A percentile compares a stretch with the other conserved stretches of the same genome.
Evolutionary conservation across 1,140 invertebrate genomes (phyloP).

Genomic region (Plodia interpunctella): DNA sequence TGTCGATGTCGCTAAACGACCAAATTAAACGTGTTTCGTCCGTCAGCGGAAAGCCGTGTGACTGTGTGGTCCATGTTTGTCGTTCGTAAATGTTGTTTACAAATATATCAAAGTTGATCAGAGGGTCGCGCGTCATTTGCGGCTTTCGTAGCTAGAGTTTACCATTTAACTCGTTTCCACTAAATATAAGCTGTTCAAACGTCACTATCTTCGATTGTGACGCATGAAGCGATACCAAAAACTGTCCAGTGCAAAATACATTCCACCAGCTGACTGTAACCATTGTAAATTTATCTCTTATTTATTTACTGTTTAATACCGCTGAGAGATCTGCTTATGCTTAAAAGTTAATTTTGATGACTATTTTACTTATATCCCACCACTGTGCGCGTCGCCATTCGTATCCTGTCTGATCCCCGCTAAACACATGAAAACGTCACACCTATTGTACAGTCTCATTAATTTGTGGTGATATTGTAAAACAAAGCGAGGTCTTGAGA

Average conservation of each 20-base stretch:
- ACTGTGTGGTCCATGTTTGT: conserved; percentile 44
- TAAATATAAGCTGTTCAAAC: conserved; percentile 49
- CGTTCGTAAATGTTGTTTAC: conserved; percentile 52
- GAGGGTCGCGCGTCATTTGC: conserved; percentile 27
- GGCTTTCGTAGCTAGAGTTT: conserved; percentile 17
- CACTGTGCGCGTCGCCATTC: no score
- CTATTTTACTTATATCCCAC: no score
- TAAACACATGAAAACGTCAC: background rate
- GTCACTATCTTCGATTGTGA: conserved; percentile 49
- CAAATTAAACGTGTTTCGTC: background rate
- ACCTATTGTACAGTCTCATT: background rate
- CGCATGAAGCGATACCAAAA: conserved; percentile 37
- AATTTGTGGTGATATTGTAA: conserved; percentile 55
- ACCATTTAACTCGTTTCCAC: conserved; percentile 1
- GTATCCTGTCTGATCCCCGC: no score
- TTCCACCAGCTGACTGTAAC: no score
- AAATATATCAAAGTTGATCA: conserved; percentile 44
- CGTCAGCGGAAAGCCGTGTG: conserved; percentile 38
- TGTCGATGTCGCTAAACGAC: background rate
- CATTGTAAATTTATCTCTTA: no score
- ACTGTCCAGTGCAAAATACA: background rate
- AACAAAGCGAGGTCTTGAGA: conserved; percentile 69
- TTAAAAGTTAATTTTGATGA: no score
- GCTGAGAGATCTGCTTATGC: no score
- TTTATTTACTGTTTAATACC: background rate